Conservation (phyloP, 2,113 vertebrate species). For the Crotalus viridis region DNA sequence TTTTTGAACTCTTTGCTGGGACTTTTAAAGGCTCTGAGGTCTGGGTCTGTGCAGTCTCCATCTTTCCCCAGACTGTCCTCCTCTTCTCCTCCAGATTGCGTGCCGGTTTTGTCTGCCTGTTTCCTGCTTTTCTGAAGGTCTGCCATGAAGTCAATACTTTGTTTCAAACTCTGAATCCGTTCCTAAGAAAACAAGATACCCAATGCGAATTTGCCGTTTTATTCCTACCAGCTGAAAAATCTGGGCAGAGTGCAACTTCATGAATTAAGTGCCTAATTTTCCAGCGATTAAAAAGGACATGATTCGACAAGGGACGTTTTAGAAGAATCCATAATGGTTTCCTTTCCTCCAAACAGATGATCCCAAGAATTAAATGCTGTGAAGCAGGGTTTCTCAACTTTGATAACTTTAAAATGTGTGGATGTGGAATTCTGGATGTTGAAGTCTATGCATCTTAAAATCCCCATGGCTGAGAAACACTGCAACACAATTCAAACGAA, state of each 20-base stretch:
- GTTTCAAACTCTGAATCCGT: constrained; percentile 90
- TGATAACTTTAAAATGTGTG: background rate
- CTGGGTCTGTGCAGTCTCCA: constrained; percentile 68
- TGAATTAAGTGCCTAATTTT: background rate
- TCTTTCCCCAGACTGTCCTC: constrained; percentile 68
- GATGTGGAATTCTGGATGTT: background rate
- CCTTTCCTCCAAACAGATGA: background rate
- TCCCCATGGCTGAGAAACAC: background rate
- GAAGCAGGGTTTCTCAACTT: background rate
- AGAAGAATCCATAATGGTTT: background rate
- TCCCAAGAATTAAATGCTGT: background rate
- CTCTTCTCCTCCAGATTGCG: constrained; percentile 67
- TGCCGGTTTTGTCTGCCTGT: constrained; percentile 72
- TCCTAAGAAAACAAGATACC: constrained; percentile 74
- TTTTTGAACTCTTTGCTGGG: constrained; percentile 76
- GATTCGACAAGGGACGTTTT: too few relatives aligned
- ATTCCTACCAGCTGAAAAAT: background rate
- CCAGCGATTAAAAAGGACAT: background rate
- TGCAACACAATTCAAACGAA: background rate
- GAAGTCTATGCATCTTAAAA: background rate
- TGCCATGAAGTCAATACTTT: constrained; percentile 96
- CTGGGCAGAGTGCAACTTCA: fast-evolving
- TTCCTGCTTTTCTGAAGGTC: constrained; percentile 84
- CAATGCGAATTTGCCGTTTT: constrained; percentile 16
- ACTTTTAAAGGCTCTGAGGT: constrained; percentile 75